Evolutionary conservation across 2,888 invertebrate genomes (phyloP), one percentile per base, ranked within the genome.

Genomic region (Chironomus riparius): DNA sequence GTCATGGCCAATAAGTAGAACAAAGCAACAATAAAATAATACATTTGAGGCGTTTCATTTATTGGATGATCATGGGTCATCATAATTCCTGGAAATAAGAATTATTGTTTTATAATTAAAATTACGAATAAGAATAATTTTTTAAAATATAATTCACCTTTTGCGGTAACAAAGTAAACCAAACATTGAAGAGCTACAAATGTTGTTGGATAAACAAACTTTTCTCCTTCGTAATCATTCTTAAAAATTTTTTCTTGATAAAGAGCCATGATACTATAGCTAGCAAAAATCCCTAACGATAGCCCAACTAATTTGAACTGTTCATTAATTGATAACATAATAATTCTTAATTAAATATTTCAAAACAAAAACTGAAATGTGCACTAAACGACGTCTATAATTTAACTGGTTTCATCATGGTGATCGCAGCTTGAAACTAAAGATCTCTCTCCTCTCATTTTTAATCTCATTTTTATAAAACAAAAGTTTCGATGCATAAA

Each of bases 1-100:
- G 98, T 90, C 98, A 99, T 99, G 0, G 92, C 99, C 56, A 96
- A 85, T 0, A 98, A 85, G 82, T 98, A 99, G 0, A 97, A 95
- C 12, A 97, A 83, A 0, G 97, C 90, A 78, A 93, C 91, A 21
- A 91, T 86, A 22, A 90, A 91, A 84, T 96, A 97, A 82, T 95
- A 93, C 1, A 88, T 80, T 0, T 84, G 88, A 13, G 89, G 88
- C 0, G 96, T 96, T 77, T 89, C 89, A 75, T 90, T 91, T 82
- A 91, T 90, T 79, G 88, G 85, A 21, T 47, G 61, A 10, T 72
- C 24, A 22, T 48, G 47, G 5, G 38, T 18, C 15, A 38, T n/a
- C 2, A 74, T 38, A 12, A 56, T 47, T 24, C 62, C 73, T 38
- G 13, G 10, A 24, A 21, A 62, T 4, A 18, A 62, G 3, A 62